Evolutionary conservation across 2,888 invertebrate species (phyloP), one percentile per base, ranked within the genome.

Genomic region (Andrena dorsata): DNA sequence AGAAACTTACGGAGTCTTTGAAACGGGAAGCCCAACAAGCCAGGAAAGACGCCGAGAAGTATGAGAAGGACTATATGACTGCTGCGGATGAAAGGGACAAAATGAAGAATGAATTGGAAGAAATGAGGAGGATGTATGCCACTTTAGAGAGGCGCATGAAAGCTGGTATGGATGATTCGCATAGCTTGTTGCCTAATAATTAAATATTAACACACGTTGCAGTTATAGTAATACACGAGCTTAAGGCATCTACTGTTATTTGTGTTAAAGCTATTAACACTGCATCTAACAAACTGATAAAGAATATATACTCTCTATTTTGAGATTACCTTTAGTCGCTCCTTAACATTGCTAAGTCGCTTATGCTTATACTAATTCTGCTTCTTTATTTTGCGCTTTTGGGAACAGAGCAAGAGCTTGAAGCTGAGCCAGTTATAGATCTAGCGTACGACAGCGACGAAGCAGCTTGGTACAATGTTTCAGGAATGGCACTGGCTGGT

Each of bases 11-110:
- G 0, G 95, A 95, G 86, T 96, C 95, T 76, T 94, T 98, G 69
- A 97, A 97, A 93, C 95, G 95, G 89, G 97, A 97, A 93, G 97
- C 96, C 0, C 96, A 96, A 66, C 96, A 96, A 89, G 96, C 97
- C 0, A 96, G 97, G 89, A 97, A 96, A 91, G 96, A 96, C 8
- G 96, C 97, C 0, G 97, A 98, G 91, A 97, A 97, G 91, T 95
- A 97, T 89, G 97, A 98, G 90, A 96, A 96, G 91, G 97, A 97
- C 92, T 98, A 96, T 92, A 96, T 96, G 79, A 95, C 96, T 86
- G 96, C 96, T 0, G 96, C 97, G 13, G 97, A 97, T 91, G 96
- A 97, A 92, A 95, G 97, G 88, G 97, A 98, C 89, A 95, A 96
- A 72, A 96, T 96, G 0, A 96, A 96, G 90, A 95, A 96, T 75